Percentiles rank a stretch among this genome's conserved stretches.
Evolutionary conservation across 1,140 invertebrate species (phyloP).

Genomic region (Formica selysi): DNA sequence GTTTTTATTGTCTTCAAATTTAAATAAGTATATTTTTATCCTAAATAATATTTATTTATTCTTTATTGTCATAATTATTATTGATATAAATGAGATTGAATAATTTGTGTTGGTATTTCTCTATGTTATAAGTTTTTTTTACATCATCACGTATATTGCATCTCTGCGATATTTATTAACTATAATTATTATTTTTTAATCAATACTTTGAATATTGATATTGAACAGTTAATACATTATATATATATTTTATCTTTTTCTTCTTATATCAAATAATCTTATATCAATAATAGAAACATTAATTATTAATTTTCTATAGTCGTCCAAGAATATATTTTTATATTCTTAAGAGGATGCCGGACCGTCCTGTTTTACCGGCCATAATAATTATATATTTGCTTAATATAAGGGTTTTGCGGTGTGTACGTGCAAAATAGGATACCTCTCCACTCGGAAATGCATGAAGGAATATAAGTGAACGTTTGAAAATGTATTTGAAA

Average conservation of each 20-base stretch:
- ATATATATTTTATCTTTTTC: neutral
- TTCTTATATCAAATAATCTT: slow-evolving; percentile 17
- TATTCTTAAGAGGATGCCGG: too few species aligned
- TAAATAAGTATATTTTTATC: neutral
- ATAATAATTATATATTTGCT: too few species aligned
- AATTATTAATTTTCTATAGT: slow-evolving; percentile 29
- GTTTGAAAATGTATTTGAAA: too few species aligned
- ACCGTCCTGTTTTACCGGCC: too few species aligned
- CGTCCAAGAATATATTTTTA: slow-evolving; percentile 39
- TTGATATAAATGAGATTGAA: slow-evolving; percentile 10
- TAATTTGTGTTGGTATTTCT: slow-evolving; percentile 15
- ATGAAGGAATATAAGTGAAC: too few species aligned
- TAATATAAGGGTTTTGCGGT: too few species aligned
- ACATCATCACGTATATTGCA: neutral
- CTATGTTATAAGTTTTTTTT: neutral
- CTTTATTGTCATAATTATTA: neutral
- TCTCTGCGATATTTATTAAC: neutral
- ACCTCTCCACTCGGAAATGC: too few species aligned
- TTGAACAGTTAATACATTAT: slow-evolving; percentile 16
- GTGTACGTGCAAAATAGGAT: too few species aligned
- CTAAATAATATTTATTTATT: neutral
- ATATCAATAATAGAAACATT: neutral
- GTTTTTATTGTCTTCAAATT: too few species aligned
- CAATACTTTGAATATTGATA: neutral
- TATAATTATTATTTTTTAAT: slow-evolving; percentile 16